phyloP scores from a whole-genome alignment of 1,140 invertebrate species.

The Anastrepha ludens region DNA sequence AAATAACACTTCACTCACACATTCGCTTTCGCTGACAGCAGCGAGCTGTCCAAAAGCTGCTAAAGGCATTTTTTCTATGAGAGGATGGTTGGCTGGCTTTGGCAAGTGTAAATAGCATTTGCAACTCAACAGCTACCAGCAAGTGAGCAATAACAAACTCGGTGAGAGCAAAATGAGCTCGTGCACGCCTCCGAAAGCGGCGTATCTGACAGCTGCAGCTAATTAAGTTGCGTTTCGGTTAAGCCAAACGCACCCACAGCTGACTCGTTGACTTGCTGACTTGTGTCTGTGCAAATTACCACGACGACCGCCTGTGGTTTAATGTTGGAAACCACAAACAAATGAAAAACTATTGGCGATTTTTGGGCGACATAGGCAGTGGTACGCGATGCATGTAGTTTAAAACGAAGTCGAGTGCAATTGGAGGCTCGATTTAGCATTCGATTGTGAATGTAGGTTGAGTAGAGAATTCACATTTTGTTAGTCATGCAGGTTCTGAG shows the following conservation, averaged over 20 bases:
- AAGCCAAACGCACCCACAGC: conserved; percentile 8
- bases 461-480: too few species aligned
- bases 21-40: not conserved
- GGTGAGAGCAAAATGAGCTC: not conserved
- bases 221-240: conserved; percentile 30
- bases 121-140: not conserved
- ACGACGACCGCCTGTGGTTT: not conserved
- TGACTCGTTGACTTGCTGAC: conserved; percentile 20
- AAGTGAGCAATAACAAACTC: not conserved
- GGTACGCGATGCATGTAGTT: too few species aligned
- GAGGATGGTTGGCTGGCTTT: not conserved
- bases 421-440: too few species aligned
- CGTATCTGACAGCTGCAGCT: conserved; percentile 11
- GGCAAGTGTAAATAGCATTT: conserved; percentile 31
- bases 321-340: not conserved
- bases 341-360: too few species aligned
- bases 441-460: too few species aligned
- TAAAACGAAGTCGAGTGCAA: too few species aligned
- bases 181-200: conserved; percentile 3
- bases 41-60: not conserved
- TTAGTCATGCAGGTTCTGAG: too few species aligned
- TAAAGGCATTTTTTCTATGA: too few species aligned
- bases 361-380: too few species aligned
- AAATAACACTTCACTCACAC: conserved; percentile 6
- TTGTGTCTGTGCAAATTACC: not conserved